A percentile compares a stretch with the other conserved stretches of the same genome.
Evolutionary conservation across 1,140 invertebrate species (phyloP).

Genomic region (Leptoteleia sp.): DNA sequence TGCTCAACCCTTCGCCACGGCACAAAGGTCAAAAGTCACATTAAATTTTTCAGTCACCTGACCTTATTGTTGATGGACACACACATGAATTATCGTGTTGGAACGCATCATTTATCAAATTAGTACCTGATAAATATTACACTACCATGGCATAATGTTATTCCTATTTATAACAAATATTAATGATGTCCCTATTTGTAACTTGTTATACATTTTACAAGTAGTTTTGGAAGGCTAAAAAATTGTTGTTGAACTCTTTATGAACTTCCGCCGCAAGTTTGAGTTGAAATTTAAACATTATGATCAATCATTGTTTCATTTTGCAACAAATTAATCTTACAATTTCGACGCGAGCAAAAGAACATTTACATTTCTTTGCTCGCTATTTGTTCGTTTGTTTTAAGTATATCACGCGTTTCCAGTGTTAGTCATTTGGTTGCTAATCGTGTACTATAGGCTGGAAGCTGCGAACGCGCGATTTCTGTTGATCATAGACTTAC

Average conservation of each 20-base stretch:
- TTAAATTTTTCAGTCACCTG: too few species aligned
- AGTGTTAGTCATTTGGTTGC: not conserved
- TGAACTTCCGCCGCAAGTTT: not conserved
- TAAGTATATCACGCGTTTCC: conserved; percentile 11
- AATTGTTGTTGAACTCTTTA: conserved; percentile 14
- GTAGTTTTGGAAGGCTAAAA: conserved; percentile 19
- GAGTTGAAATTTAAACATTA: not conserved
- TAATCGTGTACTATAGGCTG: not conserved
- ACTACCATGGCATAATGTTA: not conserved
- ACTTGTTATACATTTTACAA: conserved; percentile 18
- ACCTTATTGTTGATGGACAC: too few species aligned
- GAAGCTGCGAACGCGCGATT: conserved; percentile 41
- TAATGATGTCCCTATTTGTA: too few species aligned
- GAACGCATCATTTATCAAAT: not conserved
- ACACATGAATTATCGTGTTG: too few species aligned
- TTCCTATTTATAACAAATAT: too few species aligned
- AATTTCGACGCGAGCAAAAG: too few species aligned
- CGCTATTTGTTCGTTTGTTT: not conserved
- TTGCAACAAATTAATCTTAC: not conserved
- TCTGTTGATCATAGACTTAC: conserved; percentile 84
- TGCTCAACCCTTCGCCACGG: too few species aligned
- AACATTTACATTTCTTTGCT: too few species aligned
- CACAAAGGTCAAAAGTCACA: too few species aligned
- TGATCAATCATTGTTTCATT: conserved; percentile 1
- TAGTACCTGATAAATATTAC: conserved; percentile 5